phyloP scores from a whole-genome alignment of 2,888 invertebrate species.

The Arrhopalites spinosus region DNA sequence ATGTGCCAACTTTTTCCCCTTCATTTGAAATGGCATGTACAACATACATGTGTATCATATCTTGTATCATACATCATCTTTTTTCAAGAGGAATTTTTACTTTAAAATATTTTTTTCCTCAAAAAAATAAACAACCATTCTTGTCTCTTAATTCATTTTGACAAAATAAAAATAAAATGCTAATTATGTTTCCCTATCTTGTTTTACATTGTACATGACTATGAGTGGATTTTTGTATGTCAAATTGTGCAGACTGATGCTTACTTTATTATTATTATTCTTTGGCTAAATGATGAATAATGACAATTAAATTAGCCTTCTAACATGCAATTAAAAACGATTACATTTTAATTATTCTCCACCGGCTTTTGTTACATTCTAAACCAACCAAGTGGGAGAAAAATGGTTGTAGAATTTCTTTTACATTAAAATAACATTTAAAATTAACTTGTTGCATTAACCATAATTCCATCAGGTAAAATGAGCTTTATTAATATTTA shows the following conservation, averaged over 20 bases:
- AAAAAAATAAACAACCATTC: neutral
- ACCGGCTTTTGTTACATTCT: neutral
- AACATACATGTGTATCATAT: neutral
- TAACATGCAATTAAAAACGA: neutral
- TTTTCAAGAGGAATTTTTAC: neutral
- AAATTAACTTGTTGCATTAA: too few species aligned
- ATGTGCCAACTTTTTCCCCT: neutral
- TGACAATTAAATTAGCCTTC: neutral
- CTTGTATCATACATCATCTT: neutral
- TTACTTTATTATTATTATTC: too few species aligned
- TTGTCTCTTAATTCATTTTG: neutral
- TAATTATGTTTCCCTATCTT: too few species aligned
- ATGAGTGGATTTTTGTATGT: too few species aligned
- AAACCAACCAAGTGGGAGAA: neutral
- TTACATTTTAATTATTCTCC: neutral
- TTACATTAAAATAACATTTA: neutral
- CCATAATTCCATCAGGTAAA: too few species aligned
- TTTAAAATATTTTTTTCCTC: neutral
- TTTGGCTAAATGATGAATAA: neutral
- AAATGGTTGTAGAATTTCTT: neutral
- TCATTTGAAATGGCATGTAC: neutral
- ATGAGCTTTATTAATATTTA: too few species aligned
- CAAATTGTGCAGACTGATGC: too few species aligned
- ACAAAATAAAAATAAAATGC: too few species aligned
- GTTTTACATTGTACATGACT: too few species aligned